Conservation (phyloP, 1,140 invertebrate genomes). For the Drosophila miranda region DNA sequence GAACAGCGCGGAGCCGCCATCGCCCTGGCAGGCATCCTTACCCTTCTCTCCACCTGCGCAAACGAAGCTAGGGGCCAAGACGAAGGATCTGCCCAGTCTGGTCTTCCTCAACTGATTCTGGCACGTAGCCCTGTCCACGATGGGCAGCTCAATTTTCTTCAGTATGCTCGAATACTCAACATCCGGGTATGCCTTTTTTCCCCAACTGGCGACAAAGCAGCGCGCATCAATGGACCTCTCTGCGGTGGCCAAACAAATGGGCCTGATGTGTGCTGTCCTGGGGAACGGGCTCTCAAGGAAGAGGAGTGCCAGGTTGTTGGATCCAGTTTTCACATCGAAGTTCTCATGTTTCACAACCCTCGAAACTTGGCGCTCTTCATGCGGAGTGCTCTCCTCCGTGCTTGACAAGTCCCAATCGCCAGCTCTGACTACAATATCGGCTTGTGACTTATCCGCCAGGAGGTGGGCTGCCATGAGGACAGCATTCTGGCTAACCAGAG, state of each 20-base stretch:
- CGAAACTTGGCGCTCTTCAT: neutral
- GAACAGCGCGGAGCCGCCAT: slow-evolving; percentile 7
- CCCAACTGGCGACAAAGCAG: too few species aligned
- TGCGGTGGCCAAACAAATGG: too few species aligned
- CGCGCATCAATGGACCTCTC: too few species aligned
- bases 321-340: neutral
- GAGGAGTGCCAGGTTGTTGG: neutral
- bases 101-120: slow-evolving; percentile 81
- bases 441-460: too few species aligned
- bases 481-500: too few species aligned
- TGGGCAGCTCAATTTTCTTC: too few species aligned
- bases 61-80: slow-evolving; percentile 82
- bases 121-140: slow-evolving; percentile 63
- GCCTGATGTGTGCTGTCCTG: too few species aligned
- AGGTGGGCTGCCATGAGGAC: too few species aligned
- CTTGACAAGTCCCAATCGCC: too few species aligned
- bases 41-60: slow-evolving; percentile 85
- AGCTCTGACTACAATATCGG: too few species aligned
- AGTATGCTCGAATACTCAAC: too few species aligned
- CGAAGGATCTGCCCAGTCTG: slow-evolving; percentile 81
- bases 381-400: neutral
- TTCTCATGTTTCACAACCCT: neutral
- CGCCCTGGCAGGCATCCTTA: neutral
- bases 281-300: neutral
- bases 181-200: too few species aligned